Evolutionary conservation across 1,140 invertebrate genomes (phyloP).

Genomic region (Antheraea mylitta): DNA sequence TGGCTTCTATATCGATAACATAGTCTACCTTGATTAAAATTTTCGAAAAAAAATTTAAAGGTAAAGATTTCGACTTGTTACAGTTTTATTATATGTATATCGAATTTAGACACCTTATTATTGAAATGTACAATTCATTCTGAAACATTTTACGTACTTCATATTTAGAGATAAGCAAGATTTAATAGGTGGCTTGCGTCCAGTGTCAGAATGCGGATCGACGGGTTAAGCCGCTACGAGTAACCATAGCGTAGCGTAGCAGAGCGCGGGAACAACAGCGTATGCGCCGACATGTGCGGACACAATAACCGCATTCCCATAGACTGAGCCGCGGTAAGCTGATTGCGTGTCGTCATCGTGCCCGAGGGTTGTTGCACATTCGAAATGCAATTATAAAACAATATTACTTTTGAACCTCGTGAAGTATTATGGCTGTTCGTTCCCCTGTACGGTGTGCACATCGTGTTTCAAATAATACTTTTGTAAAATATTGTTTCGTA

Average conservation of each 20-base stretch:
- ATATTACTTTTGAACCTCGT: slow-evolving; percentile 1
- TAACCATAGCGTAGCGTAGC: slow-evolving; percentile 16
- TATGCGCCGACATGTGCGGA: slow-evolving; percentile 78
- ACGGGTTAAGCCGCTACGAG: slow-evolving; percentile 23
- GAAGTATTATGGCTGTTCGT: not conserved
- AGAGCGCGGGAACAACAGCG: slow-evolving; percentile 61
- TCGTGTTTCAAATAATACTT: no score
- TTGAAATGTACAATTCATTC: no score
- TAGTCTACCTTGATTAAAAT: no score
- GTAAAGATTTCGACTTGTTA: no score
- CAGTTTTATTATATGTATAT: no score
- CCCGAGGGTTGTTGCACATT: slow-evolving; percentile 48
- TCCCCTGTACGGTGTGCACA: no score
- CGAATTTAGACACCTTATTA: no score
- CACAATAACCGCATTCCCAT: slow-evolving; percentile 81
- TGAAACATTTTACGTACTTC: not conserved
- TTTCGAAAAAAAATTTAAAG: no score
- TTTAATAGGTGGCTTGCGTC: slow-evolving; percentile 17
- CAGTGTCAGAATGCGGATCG: slow-evolving; percentile 25
- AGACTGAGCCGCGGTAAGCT: slow-evolving; percentile 73
- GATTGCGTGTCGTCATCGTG: slow-evolving; percentile 77
- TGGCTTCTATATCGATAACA: no score
- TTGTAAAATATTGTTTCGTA: not conserved
- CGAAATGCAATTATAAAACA: slow-evolving; percentile 33
- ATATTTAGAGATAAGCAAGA: not conserved